Base-by-base conservation (phyloP, 2,113 vertebrate genomes). In the Regulus satrapa region DNA sequence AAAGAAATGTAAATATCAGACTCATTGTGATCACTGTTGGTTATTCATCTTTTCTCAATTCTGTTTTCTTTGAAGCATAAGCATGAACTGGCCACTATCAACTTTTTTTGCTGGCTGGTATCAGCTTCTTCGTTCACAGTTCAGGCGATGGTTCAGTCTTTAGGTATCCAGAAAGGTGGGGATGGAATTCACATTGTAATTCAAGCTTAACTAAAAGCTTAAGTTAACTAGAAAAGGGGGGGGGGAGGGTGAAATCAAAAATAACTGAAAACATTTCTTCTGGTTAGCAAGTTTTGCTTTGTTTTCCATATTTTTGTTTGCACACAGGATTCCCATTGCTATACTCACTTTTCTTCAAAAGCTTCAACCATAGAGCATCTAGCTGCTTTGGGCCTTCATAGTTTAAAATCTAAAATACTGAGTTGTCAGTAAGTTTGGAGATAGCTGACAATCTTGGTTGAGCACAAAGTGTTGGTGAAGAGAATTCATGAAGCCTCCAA, bases 181-280 rank as follows among this genome's bases (percentile, higher is more conserved):
- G 29, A 31, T 43, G 10, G 28, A 84, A 41, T 77, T 88, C 36
- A 51, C 0, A 0, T n/a, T 58, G 11, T 64, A 79, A 61, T 79
- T 82, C 45, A 59, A 38, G 59, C 26, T 21, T 52, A 68, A 45
- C 8, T 52, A 38, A 45, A 61, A 77, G 28, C 9, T 13, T 21
- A 32, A 52, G 6, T 61, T 73, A 83, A 49, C 41, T 77, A 18
- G 48, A 68, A 48, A 40, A 29, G 11, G 7, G 4, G 6, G 10
- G 21, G 12, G 9, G 1, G 1, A 2, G 21, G 12, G 9, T 0
- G 1, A 2, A 3, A 26, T 15, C 5, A 46, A 54, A 69, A 85
- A 79, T 36, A 64, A 8, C 24, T 77, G 15, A 62, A 86, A 91
- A 62, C 9, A 26, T 74, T 76, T 10, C 3, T 73, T 2, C n/a